These are phyloP conservation scores for Sebastiscus albofasciatus DNA, from an alignment of 2,797 vertebrate species.

Conservation along the genomic window DNA sequence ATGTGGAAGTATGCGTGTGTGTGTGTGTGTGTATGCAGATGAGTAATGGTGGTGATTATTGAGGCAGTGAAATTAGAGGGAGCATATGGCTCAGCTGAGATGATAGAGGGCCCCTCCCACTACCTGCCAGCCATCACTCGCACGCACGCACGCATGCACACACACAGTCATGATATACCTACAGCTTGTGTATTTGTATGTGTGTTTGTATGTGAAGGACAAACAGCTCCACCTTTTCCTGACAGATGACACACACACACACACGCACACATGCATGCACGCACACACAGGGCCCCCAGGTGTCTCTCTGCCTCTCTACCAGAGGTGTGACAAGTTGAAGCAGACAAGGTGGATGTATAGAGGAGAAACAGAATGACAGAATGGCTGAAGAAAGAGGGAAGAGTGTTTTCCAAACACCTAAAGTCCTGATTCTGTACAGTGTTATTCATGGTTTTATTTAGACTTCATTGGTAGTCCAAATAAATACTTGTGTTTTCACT, in stretches of 20 bases:
- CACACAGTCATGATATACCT: neutral
- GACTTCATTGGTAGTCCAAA: neutral
- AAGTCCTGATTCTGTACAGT: conserved; percentile 4
- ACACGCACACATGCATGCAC: neutral
- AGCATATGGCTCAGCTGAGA: conserved; percentile 79
- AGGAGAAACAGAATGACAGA: conserved; percentile 35
- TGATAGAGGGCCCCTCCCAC: conserved; percentile 69
- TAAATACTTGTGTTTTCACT: neutral
- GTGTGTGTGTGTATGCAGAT: conserved; percentile 44
- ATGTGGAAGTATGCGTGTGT: conserved; percentile 9
- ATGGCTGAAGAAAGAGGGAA: neutral
- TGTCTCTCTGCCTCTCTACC: conserved; percentile 36
- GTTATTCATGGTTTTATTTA: neutral
- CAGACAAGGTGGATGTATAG: conserved; percentile 56
- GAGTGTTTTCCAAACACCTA: conserved; percentile 18
- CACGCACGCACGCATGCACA: conserved; percentile 1
- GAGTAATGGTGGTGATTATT: conserved; percentile 79
- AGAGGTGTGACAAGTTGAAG: conserved; percentile 67
- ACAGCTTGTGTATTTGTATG: neutral
- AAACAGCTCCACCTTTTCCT: conserved; percentile 56
- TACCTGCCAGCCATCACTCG: conserved; percentile 52
- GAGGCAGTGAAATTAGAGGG: conserved; percentile 75
- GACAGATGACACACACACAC: conserved; percentile 44
- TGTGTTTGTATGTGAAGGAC: conserved; percentile 64
- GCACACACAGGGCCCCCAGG: neutral